Conservation (phyloP, 2,797 vertebrate genomes). For the Myotis vivesi region DNA sequence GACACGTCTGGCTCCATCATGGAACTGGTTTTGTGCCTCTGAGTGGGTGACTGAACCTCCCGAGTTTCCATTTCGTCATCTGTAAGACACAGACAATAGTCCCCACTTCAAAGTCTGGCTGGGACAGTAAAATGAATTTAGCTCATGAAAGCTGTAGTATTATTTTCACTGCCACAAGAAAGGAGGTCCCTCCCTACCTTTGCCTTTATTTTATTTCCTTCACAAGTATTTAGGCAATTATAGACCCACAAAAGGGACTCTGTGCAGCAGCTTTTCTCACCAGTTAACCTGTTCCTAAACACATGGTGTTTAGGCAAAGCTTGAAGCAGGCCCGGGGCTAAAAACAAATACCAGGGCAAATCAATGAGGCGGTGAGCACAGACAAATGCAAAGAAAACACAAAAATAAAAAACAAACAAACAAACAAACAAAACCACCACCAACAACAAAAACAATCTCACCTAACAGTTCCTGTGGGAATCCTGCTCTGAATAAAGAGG, state of each 20-base stretch:
- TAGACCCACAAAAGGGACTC: not conserved
- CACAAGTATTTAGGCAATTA: not conserved
- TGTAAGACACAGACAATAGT: not conserved
- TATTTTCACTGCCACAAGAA: not conserved
- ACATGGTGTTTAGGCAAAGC: not conserved
- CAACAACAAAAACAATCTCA: not conserved
- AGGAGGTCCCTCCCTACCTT: not conserved
- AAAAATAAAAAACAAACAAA: not conserved
- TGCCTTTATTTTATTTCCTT: not conserved
- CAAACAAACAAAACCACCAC: not conserved
- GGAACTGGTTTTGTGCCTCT: not conserved
- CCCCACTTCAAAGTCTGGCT: not conserved
- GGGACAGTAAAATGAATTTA: not conserved
- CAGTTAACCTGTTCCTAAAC: not conserved
- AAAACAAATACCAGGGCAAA: not conserved
- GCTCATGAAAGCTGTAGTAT: not conserved
- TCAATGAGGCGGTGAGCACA: fast-evolving
- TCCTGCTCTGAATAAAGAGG: not conserved
- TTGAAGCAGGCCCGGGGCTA: not conserved
- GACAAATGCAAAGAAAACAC: not conserved
- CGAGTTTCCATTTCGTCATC: not conserved
- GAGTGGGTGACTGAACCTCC: not conserved
- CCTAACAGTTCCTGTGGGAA: not conserved
- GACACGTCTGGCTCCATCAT: not conserved
- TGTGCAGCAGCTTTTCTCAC: not conserved